Evolutionary conservation across 2,888 invertebrate genomes (phyloP), one percentile per base, ranked within the genome.

Genomic region (Homarus gammarus): DNA sequence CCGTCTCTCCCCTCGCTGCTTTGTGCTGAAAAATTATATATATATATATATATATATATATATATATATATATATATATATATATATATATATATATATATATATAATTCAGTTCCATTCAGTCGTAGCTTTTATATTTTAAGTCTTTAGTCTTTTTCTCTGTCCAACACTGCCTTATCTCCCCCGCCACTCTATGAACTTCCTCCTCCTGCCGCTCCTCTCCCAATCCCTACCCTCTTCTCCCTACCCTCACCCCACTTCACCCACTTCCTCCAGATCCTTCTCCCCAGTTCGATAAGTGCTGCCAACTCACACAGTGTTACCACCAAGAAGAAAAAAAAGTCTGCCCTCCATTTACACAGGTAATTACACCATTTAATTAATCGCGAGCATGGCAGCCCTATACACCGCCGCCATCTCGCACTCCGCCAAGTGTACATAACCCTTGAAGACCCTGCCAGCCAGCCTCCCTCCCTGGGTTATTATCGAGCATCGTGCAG

Each of bases 401-500:
- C 64, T n/a, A 38, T 38, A n/a, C 38, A 31, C 70, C 70, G 38
- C 40, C 77, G 44, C 75, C 75, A 15, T 6, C 64, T 8, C 64
- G 8, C 44, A 49, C 44, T 1, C 0, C 56, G 18, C 3, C 56
- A 0, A 18, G 12, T 56, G 3, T 0, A 56, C 56, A 22, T 22
- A 12, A 56, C 18, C 12, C 18, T 3, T 12, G 56, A 33, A 33
- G 36, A 70, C 73, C 73, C 36, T 38, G 36, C 18, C 5, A 22
- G 38, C 36, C 6, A 18, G 49, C 10, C 44, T 6, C 51, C 44
- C 81, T 49, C 49, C 40, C 18, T 33, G 15, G 68, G 38, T n/a
- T 51, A 56, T 77, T 77, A 85, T 85, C 85, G 77, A n/a, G 77
- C 85, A 85, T 77, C 85, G 77, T 33, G 40, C 85, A 85, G 33